These are phyloP conservation scores for Drosophila monieri DNA, from an alignment of 2,888 invertebrate genomes.

Conservation along the genomic window DNA sequence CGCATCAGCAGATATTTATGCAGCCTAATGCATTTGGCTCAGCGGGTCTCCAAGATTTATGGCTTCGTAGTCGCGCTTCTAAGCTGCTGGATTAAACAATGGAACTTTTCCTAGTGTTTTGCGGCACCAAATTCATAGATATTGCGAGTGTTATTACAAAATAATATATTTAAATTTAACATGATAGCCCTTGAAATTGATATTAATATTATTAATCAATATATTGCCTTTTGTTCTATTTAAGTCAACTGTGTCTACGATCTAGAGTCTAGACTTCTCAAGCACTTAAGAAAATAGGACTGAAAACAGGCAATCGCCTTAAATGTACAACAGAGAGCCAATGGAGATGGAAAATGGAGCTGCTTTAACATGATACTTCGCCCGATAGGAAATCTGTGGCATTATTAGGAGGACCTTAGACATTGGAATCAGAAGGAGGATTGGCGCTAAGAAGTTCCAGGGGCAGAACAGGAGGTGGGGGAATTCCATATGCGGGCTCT, in stretches of 20 bases:
- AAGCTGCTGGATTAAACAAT: too few relatives aligned
- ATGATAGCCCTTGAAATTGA: too few relatives aligned
- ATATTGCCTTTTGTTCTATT: too few relatives aligned
- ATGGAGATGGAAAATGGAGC: background rate
- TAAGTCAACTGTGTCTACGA: too few relatives aligned
- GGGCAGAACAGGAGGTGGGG: slow-evolving; percentile 11
- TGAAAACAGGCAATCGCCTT: slow-evolving; percentile 9
- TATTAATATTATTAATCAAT: too few relatives aligned
- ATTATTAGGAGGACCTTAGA: slow-evolving; percentile 18
- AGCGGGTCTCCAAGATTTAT: slow-evolving; percentile 28
- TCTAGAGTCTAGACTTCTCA: too few relatives aligned
- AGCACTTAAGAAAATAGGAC: too few relatives aligned
- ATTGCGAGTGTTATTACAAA: too few relatives aligned
- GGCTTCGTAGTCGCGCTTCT: background rate
- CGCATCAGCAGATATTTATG: slow-evolving; percentile 47
- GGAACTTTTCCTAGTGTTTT: background rate
- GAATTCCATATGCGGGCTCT: slow-evolving; percentile 16
- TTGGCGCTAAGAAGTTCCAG: background rate
- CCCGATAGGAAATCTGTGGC: slow-evolving; percentile 17
- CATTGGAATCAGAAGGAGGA: background rate
- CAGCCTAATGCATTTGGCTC: slow-evolving; percentile 43
- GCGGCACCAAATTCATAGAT: background rate
- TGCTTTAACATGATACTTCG: slow-evolving; percentile 5
- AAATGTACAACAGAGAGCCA: slow-evolving; percentile 2
- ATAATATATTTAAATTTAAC: too few relatives aligned